Base-by-base conservation (phyloP, 1,140 invertebrate species). In the Ceratosolen solmsi region DNA sequence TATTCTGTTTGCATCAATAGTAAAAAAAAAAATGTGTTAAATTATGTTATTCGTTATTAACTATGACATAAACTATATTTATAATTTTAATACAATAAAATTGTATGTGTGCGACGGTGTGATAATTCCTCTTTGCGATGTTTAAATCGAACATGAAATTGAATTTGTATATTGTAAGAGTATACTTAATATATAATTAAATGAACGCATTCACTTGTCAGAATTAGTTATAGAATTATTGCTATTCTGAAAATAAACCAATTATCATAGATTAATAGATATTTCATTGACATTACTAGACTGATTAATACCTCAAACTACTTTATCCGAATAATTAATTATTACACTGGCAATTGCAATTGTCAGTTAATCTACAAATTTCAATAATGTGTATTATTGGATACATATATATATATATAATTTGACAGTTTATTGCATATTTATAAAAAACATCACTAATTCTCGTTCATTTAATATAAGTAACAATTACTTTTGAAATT, bases 121-220 rank as follows among this genome's bases (percentile, higher is more conserved):
- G n/a, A n/a, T n/a, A n/a, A n/a, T n/a, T n/a, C n/a, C n/a, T n/a
- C n/a, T n/a, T 46, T 46, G 13, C 41, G 13, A 56, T 56, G 22
- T 25, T 56, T n/a, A 56, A 56, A 56, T 56, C 9, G 22, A 56
- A 56, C n/a, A n/a, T 56, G 3, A 1, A n/a, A 56, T 20, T 25
- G n/a, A n/a, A 56, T 56, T 56, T 30, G 27, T 36, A 65, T 65
- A 65, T 33, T 33, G 30, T 15, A 33, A 65, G 17, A 25, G 20
- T 33, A 33, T 30, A 65, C 33, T 65, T 70, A 70, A 41, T 70
- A 70, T n/a, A 41, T 7, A 70, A 70, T 70, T 70, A 70, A 70
- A 70, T 70, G 2, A 20, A 41, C 22, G 36, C 41, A 70, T 70
- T 70, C 4, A 1, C 7, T 22, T 70, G 65, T 65, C 33, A 36